These are phyloP conservation scores for Actinia tenebrosa DNA, from an alignment of 64 coral and sea anemone genomes.

Conservation along the genomic window DNA sequence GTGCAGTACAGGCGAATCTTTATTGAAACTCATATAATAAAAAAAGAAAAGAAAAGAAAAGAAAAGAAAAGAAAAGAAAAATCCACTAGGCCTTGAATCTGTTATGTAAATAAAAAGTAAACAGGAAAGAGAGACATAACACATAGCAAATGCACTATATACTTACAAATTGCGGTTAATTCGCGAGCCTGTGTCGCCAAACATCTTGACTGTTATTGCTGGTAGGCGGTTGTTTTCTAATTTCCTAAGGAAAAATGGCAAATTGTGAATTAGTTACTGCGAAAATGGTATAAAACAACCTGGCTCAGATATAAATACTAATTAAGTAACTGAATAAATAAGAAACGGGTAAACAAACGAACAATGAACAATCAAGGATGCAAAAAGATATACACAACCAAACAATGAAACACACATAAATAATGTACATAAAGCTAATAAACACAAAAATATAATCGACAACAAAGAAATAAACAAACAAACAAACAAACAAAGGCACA, in stretches of 20 bases:
- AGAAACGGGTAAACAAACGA: neutral
- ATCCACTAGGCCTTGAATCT: neutral
- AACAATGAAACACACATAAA: too few species aligned
- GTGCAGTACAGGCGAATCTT: too few species aligned
- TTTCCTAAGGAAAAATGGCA: neutral
- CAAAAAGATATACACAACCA: neutral
- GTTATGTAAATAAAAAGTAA: neutral
- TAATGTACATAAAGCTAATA: too few species aligned
- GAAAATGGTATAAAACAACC: too few species aligned
- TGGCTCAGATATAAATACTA: too few species aligned
- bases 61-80: neutral
- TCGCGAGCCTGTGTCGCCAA: conserved; percentile 45
- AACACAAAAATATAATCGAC: too few species aligned
- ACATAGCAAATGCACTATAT: neutral
- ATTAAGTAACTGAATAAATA: neutral
- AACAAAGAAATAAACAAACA: too few species aligned
- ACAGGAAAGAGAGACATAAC: neutral
- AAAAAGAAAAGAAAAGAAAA: too few species aligned
- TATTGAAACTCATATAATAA: too few species aligned
- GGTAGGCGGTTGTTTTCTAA: conserved; percentile 26
- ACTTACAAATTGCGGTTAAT: conserved; percentile 39
- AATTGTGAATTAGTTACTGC: too few species aligned
- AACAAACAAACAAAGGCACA: too few species aligned
- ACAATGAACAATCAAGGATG: neutral
- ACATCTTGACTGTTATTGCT: conserved; percentile 53